Base-by-base conservation (phyloP, 2,888 invertebrate species). In the Galerucella pusilla region DNA sequence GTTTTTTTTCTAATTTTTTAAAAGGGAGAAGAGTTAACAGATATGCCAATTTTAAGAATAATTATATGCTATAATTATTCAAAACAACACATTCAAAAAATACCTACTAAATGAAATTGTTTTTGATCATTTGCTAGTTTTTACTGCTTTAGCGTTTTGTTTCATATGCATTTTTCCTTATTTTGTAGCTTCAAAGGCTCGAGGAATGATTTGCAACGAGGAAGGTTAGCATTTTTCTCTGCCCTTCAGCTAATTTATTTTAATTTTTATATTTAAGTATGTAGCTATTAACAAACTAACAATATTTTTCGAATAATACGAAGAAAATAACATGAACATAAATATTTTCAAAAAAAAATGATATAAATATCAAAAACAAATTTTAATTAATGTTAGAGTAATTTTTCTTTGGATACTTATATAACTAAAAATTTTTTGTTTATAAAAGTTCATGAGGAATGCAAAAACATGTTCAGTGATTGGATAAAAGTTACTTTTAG, bases 101-200 rank as follows among this genome's bases (percentile, higher is more conserved):
- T 28, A 28, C n/a, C 7, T 16, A 14, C 20, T 20, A 20, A 20
- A n/a, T 61, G 10, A 9, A n/a, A 60, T 61, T 68, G 45, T 57
- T 71, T 68, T 46, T 28, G 52, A 11, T 59, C 16, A 52, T 71
- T 65, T 63, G 52, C 52, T 25, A 69, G 46, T 67, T 63, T 46
- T 65, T 63, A 73, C 71, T 71, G 64, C 77, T 70, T 68, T 25
- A 65, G 52, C 74, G 69, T 71, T 77, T 77, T 73, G 72, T 77
- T 65, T 77, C 73, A 77, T 74, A 72, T 79, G 80, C 79, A 76
- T 79, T 79, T 76, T 78, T 71, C 57, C 69, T 76, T 78, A 78
- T 81, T 84, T 85, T 88, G 83, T 88, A 91, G 91, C 88, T 91
- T 91, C 89, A 91, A 91, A 87, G 91, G 91, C 84, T 91, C 91